Percentiles rank a stretch among this genome's conserved stretches.
These are phyloP conservation scores for Pachyuromys duprasi DNA, from an alignment of 2,797 vertebrate genomes.

Conservation along the genomic window DNA sequence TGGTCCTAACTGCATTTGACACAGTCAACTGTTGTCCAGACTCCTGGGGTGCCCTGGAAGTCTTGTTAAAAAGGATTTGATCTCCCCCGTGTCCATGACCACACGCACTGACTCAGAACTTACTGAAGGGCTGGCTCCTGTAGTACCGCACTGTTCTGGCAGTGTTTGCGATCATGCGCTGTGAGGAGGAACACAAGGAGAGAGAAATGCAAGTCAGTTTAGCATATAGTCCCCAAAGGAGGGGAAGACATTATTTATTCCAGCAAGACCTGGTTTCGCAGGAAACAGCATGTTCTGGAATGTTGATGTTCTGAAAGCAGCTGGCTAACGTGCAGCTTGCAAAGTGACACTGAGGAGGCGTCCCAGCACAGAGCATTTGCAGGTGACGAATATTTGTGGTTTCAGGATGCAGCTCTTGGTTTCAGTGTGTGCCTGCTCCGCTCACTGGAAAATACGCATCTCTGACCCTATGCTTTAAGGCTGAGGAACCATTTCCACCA, in stretches of 20 bases:
- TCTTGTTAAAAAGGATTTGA: slow-evolving; percentile 68
- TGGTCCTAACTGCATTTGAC: background rate
- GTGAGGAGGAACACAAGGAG: slow-evolving; percentile 81
- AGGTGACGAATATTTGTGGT: background rate
- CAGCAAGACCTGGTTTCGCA: background rate
- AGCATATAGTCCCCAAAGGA: slow-evolving; percentile 28
- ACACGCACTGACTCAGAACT: slow-evolving; percentile 85
- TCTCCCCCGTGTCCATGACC: slow-evolving; percentile 18
- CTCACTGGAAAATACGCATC: background rate
- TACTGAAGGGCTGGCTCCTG: slow-evolving; percentile 96
- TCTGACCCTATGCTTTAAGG: background rate
- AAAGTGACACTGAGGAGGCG: background rate
- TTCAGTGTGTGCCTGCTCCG: background rate
- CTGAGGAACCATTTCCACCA: background rate
- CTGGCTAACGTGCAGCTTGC: background rate
- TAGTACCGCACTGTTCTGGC: slow-evolving; percentile 96
- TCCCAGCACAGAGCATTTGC: background rate
- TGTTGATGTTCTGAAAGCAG: background rate
- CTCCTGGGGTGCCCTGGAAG: slow-evolving; percentile 33
- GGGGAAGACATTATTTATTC: slow-evolving; percentile 62
- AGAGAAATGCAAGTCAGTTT: slow-evolving; percentile 60
- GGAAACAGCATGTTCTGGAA: slow-evolving; percentile 35
- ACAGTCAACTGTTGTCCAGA: slow-evolving; percentile 14
- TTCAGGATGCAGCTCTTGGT: background rate
- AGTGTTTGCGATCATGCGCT: slow-evolving; percentile 99